Evolutionary conservation across 2,888 invertebrate genomes (phyloP), one percentile per base, ranked within the genome.

Genomic region (Lypha dubia): DNA sequence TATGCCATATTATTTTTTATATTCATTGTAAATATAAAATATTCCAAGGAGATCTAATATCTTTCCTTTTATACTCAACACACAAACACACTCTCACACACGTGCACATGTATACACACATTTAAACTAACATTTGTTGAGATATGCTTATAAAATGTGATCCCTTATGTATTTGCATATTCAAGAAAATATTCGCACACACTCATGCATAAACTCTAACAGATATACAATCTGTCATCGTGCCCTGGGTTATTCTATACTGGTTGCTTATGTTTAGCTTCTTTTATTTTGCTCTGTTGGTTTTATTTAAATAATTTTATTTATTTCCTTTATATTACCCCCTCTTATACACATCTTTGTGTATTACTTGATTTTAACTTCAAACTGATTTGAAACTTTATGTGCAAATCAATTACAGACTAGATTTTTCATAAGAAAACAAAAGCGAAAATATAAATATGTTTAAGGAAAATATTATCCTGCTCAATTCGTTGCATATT

Each of bases 321-420:
- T 32, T 53, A 5, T 56, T 58, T 71, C 0, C 46, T 32, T 20
- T 38, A 1, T 35, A 51, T 49, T n/a, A 20, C 35, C 5, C 32
- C 28, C 2, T 28, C 28, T 38, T 56, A 65, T 65, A 20, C 20
- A 58, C 76, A 58, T 51, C 41, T 68, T 38, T 22, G 20, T 28
- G 46, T 63, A 22, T 63, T 28, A n/a, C 44, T 63, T 1, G 24
- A 32, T 51, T 80, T 73, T 77, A 77, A 71, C 60, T 84, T 77
- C 53, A 68, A 73, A 77, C 73, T 65, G 80, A 76, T 85, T 82
- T 74, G 67, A 68, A 76, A 76, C 65, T 83, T 74, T 60, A 79
- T 77, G n/a, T n/a, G 60, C 74, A 63, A 79, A 87, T 86, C 86
- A 86, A 85, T 87, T 84, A 80, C 82, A 84, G 81, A 86, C 84